Base-by-base conservation (phyloP, 2,888 invertebrate genomes). In the Mechanitis mazaeus region DNA sequence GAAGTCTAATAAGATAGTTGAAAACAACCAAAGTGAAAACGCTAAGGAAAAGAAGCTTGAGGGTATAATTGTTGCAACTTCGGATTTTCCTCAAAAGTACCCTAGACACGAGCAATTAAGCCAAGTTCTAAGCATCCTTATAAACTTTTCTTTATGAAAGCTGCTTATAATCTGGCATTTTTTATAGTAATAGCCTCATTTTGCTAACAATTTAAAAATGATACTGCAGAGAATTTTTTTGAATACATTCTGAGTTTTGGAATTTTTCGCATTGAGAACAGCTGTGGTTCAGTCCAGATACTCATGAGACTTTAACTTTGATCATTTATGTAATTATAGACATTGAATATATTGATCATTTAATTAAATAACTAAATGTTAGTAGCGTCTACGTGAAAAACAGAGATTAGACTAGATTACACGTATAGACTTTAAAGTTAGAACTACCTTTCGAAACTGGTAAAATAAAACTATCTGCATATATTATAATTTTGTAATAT, bases 21-120 rank as follows among this genome's bases (percentile, higher is more conserved):
- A n/a, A 28, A 50, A 50, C 50, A 50, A 50, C 50, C 50, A 50
- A 50, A 50, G 50, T 31, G 31, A 50, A 50, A 50, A 50, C 31
- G 50, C 50, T 31, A 50, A 50, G 31, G 50, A 50, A 50, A 50
- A 50, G 50, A 50, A 50, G 50, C 50, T 50, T 50, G 31, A 31
- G 31, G 31, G 7, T 50, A 31, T 50, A 50, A 50, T 55, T 53
- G 58, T 58, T 53, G 64, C 50, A 58, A 58, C 57, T 42, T 55
- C 54, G 33, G 64, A 64, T 58, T 60, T 55, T 33, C 47, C 60
- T 46, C 57, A 46, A 58, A 60, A 58, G 55, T 64, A 55, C 57
- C 20, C 53, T 38, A 64, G 64, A 64, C 58, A 60, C 55, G 60
- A 58, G 64, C 60, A 64, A 64, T 64, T 64, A 64, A 64, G 60